Evolutionary conservation across 2,113 vertebrate species (phyloP).

Genomic region (Caloenas nicobarica): DNA sequence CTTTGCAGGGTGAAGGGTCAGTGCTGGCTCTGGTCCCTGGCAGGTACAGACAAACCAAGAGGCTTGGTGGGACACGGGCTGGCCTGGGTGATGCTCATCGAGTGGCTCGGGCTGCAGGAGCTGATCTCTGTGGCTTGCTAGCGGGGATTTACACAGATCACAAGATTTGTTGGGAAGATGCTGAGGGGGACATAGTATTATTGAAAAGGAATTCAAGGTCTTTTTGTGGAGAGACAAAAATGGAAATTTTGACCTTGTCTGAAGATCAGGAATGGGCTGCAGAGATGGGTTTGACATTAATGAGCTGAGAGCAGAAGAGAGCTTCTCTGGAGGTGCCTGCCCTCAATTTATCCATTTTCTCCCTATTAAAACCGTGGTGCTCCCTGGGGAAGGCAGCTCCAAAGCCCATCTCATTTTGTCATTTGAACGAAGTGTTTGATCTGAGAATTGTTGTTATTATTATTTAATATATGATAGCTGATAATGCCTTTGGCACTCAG

Average conservation of each 20-base stretch:
- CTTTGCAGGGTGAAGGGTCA: rapidly evolving
- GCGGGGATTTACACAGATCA: neutral
- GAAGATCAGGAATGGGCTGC: neutral
- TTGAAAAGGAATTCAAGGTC: neutral
- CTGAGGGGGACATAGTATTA: neutral
- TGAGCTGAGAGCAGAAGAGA: neutral
- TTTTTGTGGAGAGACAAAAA: neutral
- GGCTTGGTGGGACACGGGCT: rapidly evolving
- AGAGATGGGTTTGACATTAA: slow-evolving; percentile 3
- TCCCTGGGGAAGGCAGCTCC: neutral
- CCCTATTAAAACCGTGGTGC: neutral
- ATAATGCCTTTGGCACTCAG: neutral
- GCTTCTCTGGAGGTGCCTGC: slow-evolving; percentile 4
- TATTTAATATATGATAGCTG: neutral
- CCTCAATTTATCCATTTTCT: slow-evolving; percentile 46
- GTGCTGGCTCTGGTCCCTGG: neutral
- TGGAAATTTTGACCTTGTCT: slow-evolving; percentile 42
- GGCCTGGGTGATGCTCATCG: neutral
- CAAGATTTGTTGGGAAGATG: neutral
- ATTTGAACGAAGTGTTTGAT: slow-evolving; percentile 14
- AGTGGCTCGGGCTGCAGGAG: neutral
- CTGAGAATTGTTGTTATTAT: neutral
- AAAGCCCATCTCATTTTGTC: slow-evolving; percentile 10
- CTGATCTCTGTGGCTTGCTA: neutral
- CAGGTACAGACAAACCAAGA: neutral